These are phyloP conservation scores for Otolemur garnettii DNA, from an alignment of 2,113 vertebrate species.

Conservation along the genomic window DNA sequence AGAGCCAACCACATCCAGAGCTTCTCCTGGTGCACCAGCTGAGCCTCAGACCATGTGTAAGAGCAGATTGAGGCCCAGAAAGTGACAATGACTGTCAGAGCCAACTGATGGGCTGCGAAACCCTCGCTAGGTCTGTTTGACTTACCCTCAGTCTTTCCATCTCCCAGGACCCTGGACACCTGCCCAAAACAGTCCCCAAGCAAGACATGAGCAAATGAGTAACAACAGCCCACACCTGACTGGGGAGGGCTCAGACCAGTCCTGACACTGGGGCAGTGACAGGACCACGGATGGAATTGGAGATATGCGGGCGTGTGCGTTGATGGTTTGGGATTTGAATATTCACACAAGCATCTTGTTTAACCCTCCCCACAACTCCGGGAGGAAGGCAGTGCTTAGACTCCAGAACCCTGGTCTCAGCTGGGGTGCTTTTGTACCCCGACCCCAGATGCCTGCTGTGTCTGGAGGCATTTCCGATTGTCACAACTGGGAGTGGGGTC, in stretches of 20 bases:
- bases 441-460: no score
- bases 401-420: no score
- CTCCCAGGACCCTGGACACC: no score
- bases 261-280: fast-evolving
- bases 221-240: neutral
- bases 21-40: neutral
- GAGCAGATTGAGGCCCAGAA: neutral
- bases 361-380: neutral
- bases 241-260: neutral
- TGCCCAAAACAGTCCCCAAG: no score
- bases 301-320: neutral
- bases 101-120: neutral
- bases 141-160: neutral
- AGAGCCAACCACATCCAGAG: neutral
- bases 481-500: neutral
- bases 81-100: neutral
- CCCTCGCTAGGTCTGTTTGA: neutral
- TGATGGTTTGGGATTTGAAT: neutral
- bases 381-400: neutral
- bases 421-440: no score
- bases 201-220: no score
- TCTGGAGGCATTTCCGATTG: neutral
- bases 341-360: neutral
- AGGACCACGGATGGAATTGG: neutral
- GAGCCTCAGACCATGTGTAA: fast-evolving